Percentiles rank a stretch among this genome's conserved stretches.
These are phyloP conservation scores for Petrocephalus zakoni DNA, from an alignment of 2,113 vertebrate genomes.

Conservation along the genomic window DNA sequence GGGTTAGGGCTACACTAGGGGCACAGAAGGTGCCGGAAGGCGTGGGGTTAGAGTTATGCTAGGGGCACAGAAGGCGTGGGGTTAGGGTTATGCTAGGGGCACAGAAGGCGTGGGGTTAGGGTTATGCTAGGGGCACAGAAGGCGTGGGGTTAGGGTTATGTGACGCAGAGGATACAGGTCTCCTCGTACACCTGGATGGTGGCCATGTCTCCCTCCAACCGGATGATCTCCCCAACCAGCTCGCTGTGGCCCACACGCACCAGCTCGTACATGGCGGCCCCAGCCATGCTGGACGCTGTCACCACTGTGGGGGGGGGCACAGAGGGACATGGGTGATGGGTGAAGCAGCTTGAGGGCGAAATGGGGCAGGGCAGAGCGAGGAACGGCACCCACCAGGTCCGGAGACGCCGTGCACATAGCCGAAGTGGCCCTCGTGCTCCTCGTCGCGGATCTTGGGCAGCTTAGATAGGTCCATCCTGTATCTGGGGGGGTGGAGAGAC, in stretches of 20 bases:
- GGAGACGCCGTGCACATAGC: slow-evolving; percentile 91
- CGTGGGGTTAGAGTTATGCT: not conserved
- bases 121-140: not conserved
- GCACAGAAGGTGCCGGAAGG: not conserved
- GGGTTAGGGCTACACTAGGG: not conserved
- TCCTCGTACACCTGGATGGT: slow-evolving; percentile 99
- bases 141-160: not conserved
- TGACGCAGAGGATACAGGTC: slow-evolving; percentile 84
- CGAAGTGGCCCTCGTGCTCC: slow-evolving; percentile 82
- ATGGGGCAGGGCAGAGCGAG: not conserved
- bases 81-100: too few relatives aligned
- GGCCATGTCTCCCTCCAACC: slow-evolving; percentile 92
- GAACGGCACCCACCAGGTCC: slow-evolving; percentile 79
- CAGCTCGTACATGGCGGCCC: slow-evolving; percentile 97
- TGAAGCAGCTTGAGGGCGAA: not conserved
- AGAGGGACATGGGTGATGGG: not conserved
- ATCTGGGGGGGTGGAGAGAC: slow-evolving; percentile 37
- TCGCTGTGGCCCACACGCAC: slow-evolving; percentile 93
- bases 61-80: not conserved
- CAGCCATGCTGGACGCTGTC: slow-evolving; percentile 86
- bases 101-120: not conserved
- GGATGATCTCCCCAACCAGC: slow-evolving; percentile 94
- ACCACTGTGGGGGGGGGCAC: slow-evolving; percentile 69
- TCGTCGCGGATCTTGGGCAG: slow-evolving; percentile 88
- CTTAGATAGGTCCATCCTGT: slow-evolving; percentile 88